Percentiles rank a stretch among this genome's conserved stretches.
Evolutionary conservation across 2,797 vertebrate genomes (phyloP).

Genomic region (Halcyon chelicuti): DNA sequence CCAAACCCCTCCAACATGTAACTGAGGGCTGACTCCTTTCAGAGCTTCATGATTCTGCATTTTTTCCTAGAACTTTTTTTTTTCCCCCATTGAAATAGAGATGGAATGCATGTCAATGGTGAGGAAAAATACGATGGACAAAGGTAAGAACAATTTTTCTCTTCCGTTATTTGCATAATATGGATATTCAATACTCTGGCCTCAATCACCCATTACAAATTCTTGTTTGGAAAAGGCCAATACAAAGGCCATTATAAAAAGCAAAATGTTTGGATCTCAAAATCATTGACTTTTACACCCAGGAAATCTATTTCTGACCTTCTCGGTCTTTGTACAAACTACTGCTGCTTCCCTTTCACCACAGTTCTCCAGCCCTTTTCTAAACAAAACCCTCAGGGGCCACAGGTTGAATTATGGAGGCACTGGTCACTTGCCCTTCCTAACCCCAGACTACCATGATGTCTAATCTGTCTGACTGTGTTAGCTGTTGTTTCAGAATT

Average conservation of each 20-base stretch:
- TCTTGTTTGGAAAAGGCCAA: not conserved
- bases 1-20: accelerated
- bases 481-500: not conserved
- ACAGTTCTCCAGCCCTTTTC: not conserved
- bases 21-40: not conserved
- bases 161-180: not conserved
- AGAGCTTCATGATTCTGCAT: not conserved
- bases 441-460: not conserved
- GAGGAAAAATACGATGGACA: not conserved
- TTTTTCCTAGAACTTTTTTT: not conserved
- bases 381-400: not conserved
- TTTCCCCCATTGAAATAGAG: not conserved
- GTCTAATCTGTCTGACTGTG: not conserved
- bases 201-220: not conserved
- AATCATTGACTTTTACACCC: not conserved
- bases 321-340: not conserved
- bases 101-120: not conserved
- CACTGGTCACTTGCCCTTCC: not conserved
- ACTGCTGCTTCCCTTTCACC: not conserved
- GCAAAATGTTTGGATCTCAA: not conserved
- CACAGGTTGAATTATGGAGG: not conserved
- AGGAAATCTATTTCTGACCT: not conserved
- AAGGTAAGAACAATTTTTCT: not conserved
- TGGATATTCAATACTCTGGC: not conserved
- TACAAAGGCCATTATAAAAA: not conserved